These are phyloP conservation scores for Erebia epiphron DNA, from an alignment of 2,888 invertebrate species.

Conservation along the genomic window DNA sequence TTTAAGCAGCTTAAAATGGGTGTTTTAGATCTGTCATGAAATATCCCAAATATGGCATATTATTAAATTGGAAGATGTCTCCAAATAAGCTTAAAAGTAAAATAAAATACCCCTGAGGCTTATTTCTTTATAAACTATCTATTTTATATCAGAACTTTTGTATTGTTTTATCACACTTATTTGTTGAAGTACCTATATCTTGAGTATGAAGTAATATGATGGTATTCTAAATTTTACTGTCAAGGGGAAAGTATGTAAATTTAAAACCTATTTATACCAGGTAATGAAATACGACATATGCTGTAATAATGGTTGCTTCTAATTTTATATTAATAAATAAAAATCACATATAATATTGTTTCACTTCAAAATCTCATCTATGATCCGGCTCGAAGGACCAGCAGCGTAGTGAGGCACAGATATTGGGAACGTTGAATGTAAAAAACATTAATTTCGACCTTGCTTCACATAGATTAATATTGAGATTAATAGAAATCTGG, in stretches of 20 bases:
- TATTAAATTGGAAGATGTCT: slow-evolving; percentile 14
- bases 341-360: slow-evolving; percentile 50
- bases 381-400: neutral
- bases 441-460: too few relatives aligned
- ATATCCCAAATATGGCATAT: slow-evolving; percentile 33
- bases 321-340: slow-evolving; percentile 78
- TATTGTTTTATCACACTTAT: slow-evolving; percentile 3
- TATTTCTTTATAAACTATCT: slow-evolving; percentile 20
- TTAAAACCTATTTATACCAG: slow-evolving; percentile 56
- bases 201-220: neutral
- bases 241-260: slow-evolving; percentile 32
- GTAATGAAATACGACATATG: slow-evolving; percentile 55
- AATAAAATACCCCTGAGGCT: slow-evolving; percentile 3
- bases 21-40: slow-evolving; percentile 32
- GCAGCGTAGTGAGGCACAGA: neutral
- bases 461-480: too few relatives aligned
- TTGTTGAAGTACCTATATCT: neutral
- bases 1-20: slow-evolving; percentile 24
- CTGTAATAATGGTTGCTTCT: slow-evolving; percentile 81
- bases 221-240: slow-evolving; percentile 8
- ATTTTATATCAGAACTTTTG: neutral
- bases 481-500: too few relatives aligned
- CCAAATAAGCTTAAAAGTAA: slow-evolving; percentile 17
- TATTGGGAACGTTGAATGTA: too few relatives aligned
- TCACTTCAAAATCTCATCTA: slow-evolving; percentile 26